A percentile compares a stretch with the other conserved stretches of the same genome.
phyloP scores from a whole-genome alignment of 37 sponge, comb jelly and placozoan genomes.

The Ianthella basta region DNA sequence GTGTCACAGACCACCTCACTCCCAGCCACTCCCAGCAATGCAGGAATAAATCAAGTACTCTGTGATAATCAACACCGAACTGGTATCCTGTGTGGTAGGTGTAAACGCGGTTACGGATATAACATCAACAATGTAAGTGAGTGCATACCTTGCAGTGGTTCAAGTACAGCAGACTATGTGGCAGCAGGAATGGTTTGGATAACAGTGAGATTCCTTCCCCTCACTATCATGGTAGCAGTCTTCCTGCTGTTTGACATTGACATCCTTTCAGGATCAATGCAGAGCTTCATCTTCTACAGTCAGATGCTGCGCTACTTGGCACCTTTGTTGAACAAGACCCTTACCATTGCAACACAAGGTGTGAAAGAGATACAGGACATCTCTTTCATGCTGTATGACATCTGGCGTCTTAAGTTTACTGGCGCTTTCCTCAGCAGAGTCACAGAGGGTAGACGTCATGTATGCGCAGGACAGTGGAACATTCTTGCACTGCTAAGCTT shows the following conservation, averaged over 20 bases:
- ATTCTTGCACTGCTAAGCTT: neutral
- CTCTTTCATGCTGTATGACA: neutral
- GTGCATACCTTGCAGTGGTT: neutral
- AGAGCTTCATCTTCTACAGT: slow-evolving; percentile 12
- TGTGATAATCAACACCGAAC: neutral
- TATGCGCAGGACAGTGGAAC: neutral
- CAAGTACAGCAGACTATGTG: neutral
- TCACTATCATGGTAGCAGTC: neutral
- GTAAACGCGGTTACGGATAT: neutral
- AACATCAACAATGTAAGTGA: neutral
- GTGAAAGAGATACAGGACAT: neutral
- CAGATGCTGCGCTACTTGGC: neutral
- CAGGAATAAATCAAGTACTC: neutral
- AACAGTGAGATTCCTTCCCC: neutral
- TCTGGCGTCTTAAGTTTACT: slow-evolving; percentile 9
- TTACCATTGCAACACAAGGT: neutral
- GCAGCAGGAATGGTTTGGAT: neutral
- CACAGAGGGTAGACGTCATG: neutral
- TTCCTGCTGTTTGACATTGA: slow-evolving; percentile 24
- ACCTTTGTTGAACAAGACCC: neutral
- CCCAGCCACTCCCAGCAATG: neutral
- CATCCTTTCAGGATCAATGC: slow-evolving; percentile 15
- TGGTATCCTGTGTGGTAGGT: slow-evolving; percentile 13
- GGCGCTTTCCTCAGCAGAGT: neutral
- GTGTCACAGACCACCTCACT: neutral